Base-by-base conservation (phyloP, 2,113 vertebrate genomes). In the Galeopterus variegatus region DNA sequence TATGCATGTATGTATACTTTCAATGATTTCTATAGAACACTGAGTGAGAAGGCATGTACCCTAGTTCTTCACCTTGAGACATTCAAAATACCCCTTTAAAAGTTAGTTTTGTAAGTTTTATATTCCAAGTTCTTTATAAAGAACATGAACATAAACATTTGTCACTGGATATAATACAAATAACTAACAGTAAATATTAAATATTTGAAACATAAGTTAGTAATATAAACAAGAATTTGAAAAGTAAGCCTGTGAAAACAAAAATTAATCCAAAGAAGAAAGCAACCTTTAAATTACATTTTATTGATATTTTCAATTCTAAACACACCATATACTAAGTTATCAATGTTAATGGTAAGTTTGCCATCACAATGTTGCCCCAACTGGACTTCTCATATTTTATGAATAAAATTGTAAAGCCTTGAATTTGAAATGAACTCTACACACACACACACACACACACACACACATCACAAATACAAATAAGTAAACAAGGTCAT, bases 151-250 rank as follows among this genome's bases (percentile, higher is more conserved):
- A 41, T 70, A 64, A 92, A 45, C 28, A 52, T 62, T 88, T 90
- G 50, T 58, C 64, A 89, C 26, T 58, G 15, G 52, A 65, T 82
- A 52, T 24, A 45, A 87, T 52, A 64, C 5, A 72, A 8, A 56
- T 86, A 64, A 45, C 56, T 92, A 86, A 50, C 10, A 80, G 4
- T 45, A 90, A 97, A 84, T 23, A 67, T 69, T 21, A 81, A 67
- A 87, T 86, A 54, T 76, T 86, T 67, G 65, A 88, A 84, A 65
- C 9, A 58, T 41, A 9, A 64, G 18, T 86, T 81, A 60, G 12
- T 70, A 24, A 93, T 70, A 41, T 15, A 77, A 64, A 82, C 3
- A 56, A 70, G 28, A 70, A 94, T 70, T 18, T 81, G 19, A 85
- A 75, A 80, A 85, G 17, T 48, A 67, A 1, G 33, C 6, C 56